Base-by-base conservation (phyloP, 2,797 vertebrate species). In the Betta splendens region DNA sequence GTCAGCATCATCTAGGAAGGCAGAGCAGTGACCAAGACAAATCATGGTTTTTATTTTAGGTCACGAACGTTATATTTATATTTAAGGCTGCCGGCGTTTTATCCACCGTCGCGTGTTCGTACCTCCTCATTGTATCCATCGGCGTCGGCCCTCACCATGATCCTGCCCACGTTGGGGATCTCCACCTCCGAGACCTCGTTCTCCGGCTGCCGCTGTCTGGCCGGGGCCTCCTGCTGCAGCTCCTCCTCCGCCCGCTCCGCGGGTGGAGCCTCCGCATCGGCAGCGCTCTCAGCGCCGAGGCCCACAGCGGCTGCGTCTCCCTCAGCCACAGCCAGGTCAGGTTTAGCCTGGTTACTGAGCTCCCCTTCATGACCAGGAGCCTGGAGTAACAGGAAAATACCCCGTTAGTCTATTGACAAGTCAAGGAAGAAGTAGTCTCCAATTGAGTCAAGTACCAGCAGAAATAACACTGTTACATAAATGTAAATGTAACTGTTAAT, bases 41-140 rank as follows among this genome's bases (percentile, higher is more conserved):
- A 26, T 6, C n/a, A n/a, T n/a, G n/a, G n/a, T n/a, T n/a, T n/a
- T n/a, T n/a, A n/a, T n/a, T n/a, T n/a, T n/a, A n/a, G n/a, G n/a
- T n/a, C n/a, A n/a, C n/a, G n/a, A n/a, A n/a, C n/a, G n/a, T n/a
- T n/a, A n/a, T n/a, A n/a, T n/a, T n/a, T n/a, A n/a, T n/a, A n/a
- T n/a, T n/a, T n/a, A n/a, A n/a, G n/a, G n/a, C n/a, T n/a, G n/a
- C n/a, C n/a, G n/a, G n/a, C n/a, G n/a, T n/a, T n/a, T n/a, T n/a
- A n/a, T n/a, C n/a, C n/a, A n/a, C n/a, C n/a, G n/a, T n/a, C n/a
- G n/a, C n/a, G n/a, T n/a, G n/a, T n/a, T 62, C 10, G n/a, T 87
- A 98, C 98, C 95, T 99, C 97, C 85, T 99, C 98, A 3, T 99
- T 94, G 93, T 98, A 99, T 48, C 96, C 97, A 1, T 98, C 95